These are phyloP conservation scores for Drosophila tristis DNA, from an alignment of 1,140 invertebrate species.

Conservation along the genomic window DNA sequence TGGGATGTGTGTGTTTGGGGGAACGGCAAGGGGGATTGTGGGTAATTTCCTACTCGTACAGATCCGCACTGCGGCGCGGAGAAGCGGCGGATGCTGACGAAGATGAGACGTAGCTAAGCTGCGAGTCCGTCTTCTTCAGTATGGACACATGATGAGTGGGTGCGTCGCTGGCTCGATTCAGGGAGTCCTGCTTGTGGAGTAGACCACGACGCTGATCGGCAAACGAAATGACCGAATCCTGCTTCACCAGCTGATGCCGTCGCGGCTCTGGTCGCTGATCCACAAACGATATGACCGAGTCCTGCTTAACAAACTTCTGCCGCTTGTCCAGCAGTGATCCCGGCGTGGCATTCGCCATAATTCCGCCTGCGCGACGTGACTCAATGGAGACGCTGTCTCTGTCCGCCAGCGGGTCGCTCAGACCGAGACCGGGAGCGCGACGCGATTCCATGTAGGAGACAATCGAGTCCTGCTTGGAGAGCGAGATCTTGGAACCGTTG, in stretches of 20 bases:
- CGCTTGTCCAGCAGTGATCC: slow-evolving; percentile 68
- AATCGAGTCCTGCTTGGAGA: slow-evolving; percentile 82
- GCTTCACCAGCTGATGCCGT: slow-evolving; percentile 80
- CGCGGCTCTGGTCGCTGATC: slow-evolving; percentile 80
- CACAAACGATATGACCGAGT: slow-evolving; percentile 83
- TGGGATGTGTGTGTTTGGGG: no score
- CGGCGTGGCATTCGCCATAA: slow-evolving; percentile 17
- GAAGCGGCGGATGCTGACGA: slow-evolving; percentile 38
- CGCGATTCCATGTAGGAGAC: slow-evolving; percentile 82
- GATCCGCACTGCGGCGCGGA: slow-evolving; percentile 74
- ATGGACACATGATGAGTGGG: slow-evolving; percentile 82
- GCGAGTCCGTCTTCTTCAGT: slow-evolving; percentile 82
- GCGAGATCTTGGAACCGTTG: slow-evolving; percentile 77
- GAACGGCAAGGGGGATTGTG: no score
- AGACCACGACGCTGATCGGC: slow-evolving; percentile 78
- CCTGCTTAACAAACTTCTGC: slow-evolving; percentile 83
- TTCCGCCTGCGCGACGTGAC: slow-evolving; percentile 45
- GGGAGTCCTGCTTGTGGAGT: slow-evolving; percentile 80
- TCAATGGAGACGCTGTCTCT: slow-evolving; percentile 75
- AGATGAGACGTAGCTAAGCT: slow-evolving; percentile 61
- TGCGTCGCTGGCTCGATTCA: slow-evolving; percentile 76
- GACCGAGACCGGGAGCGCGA: slow-evolving; percentile 39
- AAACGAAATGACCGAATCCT: slow-evolving; percentile 83
- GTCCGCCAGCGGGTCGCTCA: slow-evolving; percentile 60
- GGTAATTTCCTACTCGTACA: slow-evolving; percentile 61